Percentiles rank a stretch among this genome's conserved stretches.
Evolutionary conservation across 1,140 invertebrate species (phyloP).

Genomic region (Holotrichia oblita): DNA sequence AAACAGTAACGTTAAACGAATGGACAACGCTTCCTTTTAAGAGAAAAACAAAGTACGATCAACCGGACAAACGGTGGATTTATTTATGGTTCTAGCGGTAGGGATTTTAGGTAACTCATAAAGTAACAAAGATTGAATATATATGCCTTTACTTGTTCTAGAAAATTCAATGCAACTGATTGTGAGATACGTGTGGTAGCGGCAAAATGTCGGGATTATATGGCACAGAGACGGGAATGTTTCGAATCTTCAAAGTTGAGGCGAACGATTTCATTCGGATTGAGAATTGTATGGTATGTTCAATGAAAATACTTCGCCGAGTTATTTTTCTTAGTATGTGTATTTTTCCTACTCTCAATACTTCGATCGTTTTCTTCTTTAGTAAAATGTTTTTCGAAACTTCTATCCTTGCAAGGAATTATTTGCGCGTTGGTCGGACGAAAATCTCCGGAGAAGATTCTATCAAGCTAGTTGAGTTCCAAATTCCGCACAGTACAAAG

Average conservation of each 20-base stretch:
- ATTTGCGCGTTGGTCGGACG: not conserved
- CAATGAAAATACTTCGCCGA: constrained; percentile 30
- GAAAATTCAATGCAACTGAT: constrained; percentile 1
- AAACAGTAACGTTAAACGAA: no score
- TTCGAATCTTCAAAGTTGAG: constrained; percentile 38
- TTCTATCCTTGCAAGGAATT: not conserved
- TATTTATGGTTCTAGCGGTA: not conserved
- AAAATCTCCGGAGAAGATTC: no score
- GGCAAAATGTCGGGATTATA: constrained; percentile 20
- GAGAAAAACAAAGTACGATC: not conserved
- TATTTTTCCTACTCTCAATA: constrained; percentile 17
- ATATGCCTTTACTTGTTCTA: constrained; percentile 16
- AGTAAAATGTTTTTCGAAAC: not conserved
- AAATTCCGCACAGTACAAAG: no score
- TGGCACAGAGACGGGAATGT: constrained; percentile 22
- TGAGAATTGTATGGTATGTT: constrained; percentile 38
- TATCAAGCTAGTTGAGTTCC: no score
- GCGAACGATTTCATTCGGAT: constrained; percentile 28
- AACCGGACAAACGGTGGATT: not conserved
- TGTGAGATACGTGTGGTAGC: constrained; percentile 22
- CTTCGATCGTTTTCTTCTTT: not conserved
- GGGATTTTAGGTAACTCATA: constrained; percentile 25
- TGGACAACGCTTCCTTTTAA: no score
- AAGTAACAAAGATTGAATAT: constrained; percentile 39
- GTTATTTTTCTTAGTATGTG: constrained; percentile 32